phyloP scores from a whole-genome alignment of 2,888 invertebrate genomes.

The Imbricaverruca yamaguchii region DNA sequence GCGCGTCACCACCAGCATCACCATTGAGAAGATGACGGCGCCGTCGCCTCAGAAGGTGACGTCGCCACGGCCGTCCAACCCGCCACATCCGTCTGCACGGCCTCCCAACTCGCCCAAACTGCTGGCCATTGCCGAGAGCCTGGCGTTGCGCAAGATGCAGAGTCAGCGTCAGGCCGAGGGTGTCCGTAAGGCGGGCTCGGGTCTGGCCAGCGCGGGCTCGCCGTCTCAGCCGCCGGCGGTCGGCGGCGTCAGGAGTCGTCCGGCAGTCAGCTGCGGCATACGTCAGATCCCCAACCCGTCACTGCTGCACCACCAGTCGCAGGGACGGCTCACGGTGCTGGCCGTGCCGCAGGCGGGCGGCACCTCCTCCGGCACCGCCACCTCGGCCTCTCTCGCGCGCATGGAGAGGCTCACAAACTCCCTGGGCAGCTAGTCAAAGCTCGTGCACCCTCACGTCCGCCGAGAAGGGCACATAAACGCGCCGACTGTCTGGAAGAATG shows the following conservation, averaged over 20 bases:
- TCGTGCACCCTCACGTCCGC: too few species aligned
- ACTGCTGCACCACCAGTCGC: background rate
- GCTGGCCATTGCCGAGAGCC: background rate
- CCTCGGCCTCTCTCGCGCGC: background rate
- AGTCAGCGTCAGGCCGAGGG: background rate
- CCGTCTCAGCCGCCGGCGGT: background rate
- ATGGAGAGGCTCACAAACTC: background rate
- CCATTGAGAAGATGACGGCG: background rate
- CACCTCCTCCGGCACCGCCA: background rate
- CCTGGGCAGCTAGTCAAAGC: background rate
- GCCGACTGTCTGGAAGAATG: too few species aligned
- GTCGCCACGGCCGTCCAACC: background rate
- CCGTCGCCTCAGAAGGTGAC: background rate
- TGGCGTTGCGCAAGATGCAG: background rate
- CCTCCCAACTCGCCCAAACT: background rate
- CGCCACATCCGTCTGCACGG: too few species aligned
- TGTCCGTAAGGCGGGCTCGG: too few species aligned
- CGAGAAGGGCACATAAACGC: too few species aligned
- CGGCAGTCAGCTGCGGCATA: background rate
- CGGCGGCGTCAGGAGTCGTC: background rate
- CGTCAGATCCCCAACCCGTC: conserved; percentile 2
- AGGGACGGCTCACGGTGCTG: background rate
- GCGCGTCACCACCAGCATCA: background rate
- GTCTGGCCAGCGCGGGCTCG: background rate
- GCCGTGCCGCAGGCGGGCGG: background rate